These are phyloP conservation scores for Mythimna lalbum DNA, from an alignment of 2,888 invertebrate species.

Conservation along the genomic window DNA sequence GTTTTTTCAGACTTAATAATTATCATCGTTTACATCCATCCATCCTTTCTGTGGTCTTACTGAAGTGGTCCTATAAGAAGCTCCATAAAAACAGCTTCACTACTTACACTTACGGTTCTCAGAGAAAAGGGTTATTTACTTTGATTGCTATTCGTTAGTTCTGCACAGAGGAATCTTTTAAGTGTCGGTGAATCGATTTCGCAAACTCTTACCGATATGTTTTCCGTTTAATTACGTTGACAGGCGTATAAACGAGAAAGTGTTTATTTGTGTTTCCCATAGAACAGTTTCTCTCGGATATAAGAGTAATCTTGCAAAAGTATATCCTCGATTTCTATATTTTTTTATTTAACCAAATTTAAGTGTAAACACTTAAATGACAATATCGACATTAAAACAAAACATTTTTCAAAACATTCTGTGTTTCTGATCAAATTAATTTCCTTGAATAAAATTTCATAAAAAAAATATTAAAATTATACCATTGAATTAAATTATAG, in stretches of 20 bases:
- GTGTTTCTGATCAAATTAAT: no score
- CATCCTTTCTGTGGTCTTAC: not conserved
- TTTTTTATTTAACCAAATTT: no score
- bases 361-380: no score
- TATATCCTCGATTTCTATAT: not conserved
- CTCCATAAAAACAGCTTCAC: not conserved
- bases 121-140: conserved; percentile 29
- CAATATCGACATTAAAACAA: no score
- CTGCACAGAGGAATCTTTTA: conserved; percentile 40
- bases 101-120: not conserved
- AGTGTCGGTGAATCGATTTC: conserved; percentile 39
- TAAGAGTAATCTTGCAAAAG: not conserved
- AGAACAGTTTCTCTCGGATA: conserved; percentile 25
- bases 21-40: not conserved
- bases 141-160: conserved; percentile 34
- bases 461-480: no score
- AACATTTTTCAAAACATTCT: no score
- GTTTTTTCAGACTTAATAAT: not conserved
- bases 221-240: conserved; percentile 35
- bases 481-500: no score
- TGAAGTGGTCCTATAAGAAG: not conserved
- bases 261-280: conserved; percentile 32
- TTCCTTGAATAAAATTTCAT: no score
- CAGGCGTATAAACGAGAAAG: conserved; percentile 37
- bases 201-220: conserved; percentile 52